A percentile compares a stretch with the other conserved stretches of the same genome.
These are phyloP conservation scores for Scortum barcoo DNA, from an alignment of 2,113 vertebrate species.

Conservation along the genomic window DNA sequence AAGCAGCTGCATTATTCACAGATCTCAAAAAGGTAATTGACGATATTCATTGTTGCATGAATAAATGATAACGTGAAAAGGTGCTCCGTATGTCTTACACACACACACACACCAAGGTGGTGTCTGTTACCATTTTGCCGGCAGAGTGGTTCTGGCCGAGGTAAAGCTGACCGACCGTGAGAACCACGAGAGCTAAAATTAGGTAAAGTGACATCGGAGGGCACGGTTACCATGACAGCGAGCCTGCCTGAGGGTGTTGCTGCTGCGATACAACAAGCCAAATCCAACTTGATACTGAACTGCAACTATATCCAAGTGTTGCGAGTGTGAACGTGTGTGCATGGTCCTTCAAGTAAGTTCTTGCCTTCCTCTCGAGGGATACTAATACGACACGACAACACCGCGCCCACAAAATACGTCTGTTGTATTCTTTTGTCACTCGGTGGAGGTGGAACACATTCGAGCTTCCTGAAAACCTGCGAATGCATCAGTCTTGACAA, in stretches of 20 bases:
- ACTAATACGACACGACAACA: background rate
- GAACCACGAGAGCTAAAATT: slow-evolving; percentile 76
- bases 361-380: background rate
- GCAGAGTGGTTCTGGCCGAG: slow-evolving; percentile 33
- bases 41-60: slow-evolving; percentile 40
- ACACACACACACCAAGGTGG: background rate
- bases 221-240: slow-evolving; percentile 78
- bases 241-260: slow-evolving; percentile 57
- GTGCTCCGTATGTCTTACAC: slow-evolving; percentile 10
- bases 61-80: slow-evolving; percentile 58
- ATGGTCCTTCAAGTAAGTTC: background rate
- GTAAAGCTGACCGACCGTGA: slow-evolving; percentile 48
- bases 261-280: slow-evolving; percentile 44
- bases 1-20: slow-evolving; percentile 51
- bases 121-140: slow-evolving; percentile 23
- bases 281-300: slow-evolving; percentile 49
- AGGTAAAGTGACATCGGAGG: slow-evolving; percentile 70
- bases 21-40: slow-evolving; percentile 37
- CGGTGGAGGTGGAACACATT: background rate
- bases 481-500: slow-evolving; percentile 12
- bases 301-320: slow-evolving; percentile 44
- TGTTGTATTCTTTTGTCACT: slow-evolving; percentile 24
- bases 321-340: background rate
- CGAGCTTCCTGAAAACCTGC: slow-evolving; percentile 14
- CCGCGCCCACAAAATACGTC: background rate